These are phyloP conservation scores for Euzetes globulus DNA, from an alignment of 2,888 invertebrate genomes.

Conservation along the genomic window DNA sequence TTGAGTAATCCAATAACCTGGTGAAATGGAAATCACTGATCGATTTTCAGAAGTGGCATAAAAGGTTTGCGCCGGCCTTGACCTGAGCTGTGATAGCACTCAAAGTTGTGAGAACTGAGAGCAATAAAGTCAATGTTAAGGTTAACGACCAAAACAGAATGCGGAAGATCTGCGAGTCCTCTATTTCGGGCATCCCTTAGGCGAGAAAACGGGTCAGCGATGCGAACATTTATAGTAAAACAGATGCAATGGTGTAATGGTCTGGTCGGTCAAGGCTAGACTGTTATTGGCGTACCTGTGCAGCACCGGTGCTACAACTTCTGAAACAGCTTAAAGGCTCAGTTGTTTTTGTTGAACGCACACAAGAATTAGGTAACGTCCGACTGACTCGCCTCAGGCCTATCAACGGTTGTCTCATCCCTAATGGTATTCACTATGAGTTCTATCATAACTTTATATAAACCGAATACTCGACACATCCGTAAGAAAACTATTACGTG, in stretches of 20 bases:
- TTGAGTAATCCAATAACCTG: neutral
- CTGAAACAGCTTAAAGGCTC: neutral
- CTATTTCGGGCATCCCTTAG: conserved; percentile 13
- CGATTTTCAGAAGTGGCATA: neutral
- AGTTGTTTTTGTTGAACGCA: neutral
- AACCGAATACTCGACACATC: neutral
- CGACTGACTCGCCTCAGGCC: conserved; percentile 9
- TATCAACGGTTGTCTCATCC: conserved; percentile 13
- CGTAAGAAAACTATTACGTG: conserved; percentile 3
- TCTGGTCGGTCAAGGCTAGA: conserved; percentile 8
- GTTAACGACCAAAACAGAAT: conserved; percentile 10
- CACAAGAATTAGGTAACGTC: conserved; percentile 11
- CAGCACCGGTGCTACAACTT: neutral
- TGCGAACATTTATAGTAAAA: neutral
- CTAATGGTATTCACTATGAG: neutral
- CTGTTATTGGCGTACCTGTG: neutral
- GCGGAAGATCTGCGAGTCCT: conserved; percentile 10
- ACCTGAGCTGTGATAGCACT: neutral
- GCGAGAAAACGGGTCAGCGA: conserved; percentile 21
- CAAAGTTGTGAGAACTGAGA: no score
- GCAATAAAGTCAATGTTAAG: neutral
- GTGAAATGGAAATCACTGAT: neutral
- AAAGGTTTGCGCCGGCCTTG: neutral
- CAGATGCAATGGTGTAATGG: conserved; percentile 3
- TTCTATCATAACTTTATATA: neutral